Evolutionary conservation across 2,888 invertebrate species (phyloP), one percentile per base, ranked within the genome.

Genomic region (Corbicula japonica): DNA sequence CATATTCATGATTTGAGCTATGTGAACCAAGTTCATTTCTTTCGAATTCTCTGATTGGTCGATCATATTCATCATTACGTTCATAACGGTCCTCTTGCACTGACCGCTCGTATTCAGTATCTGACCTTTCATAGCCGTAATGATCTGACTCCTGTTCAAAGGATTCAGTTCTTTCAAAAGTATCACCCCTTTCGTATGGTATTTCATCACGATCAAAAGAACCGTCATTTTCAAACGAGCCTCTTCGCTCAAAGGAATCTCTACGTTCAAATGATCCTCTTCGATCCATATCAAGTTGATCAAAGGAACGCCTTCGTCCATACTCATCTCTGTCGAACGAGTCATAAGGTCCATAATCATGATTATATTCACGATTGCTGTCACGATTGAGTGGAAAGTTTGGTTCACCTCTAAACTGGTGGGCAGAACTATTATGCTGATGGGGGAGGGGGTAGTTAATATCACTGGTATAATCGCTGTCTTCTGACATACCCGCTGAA

Each of bases 401-500:
- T 2, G 86, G 83, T 68, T 88, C 89, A 52, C 93, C 92, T 56
- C 93, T 92, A 87, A 92, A 94, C 95, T 98, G 98, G 76, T 97
- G 97, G 32, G 97, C 97, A 77, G 98, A 97, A 92, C 97, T 97
- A 95, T 98, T 98, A 90, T 97, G 96, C 93, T 97, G 97, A 83
- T 94, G 94, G 79, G 92, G 92, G 61, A 92, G 88, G 65, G 98
- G 98, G 95, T 97, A 98, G 95, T 98, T 98, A 91, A 98, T 96
- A 94, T 98, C 98, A 83, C 97, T 97, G 81, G 98, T 98, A 94
- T 98, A 98, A 95, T 98, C 98, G 89, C 98, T 98, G 94, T 98
- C 98, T 94, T 98, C 98, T 63, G 98, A 98, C 94, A 98, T 97
- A 76, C 98, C 92, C 69, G 93, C 92, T 92, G 85, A 28, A 85